A percentile compares a stretch with the other conserved stretches of the same genome.
Evolutionary conservation across 1,140 invertebrate species (phyloP).

Genomic region (Lasioglossum baleicum): DNA sequence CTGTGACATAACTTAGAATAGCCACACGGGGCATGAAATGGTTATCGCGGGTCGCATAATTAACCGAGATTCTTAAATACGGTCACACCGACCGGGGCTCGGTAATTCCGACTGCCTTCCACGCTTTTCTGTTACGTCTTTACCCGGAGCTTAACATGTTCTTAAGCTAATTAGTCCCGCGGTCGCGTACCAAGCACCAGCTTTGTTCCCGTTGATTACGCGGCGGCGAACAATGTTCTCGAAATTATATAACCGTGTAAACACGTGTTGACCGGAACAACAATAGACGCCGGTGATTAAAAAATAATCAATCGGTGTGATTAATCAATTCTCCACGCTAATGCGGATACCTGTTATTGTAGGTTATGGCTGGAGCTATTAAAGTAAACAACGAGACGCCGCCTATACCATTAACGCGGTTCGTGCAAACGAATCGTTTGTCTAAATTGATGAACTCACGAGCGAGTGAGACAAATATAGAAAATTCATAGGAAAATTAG

Average conservation of each 20-base stretch:
- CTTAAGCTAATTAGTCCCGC: slow-evolving; percentile 37
- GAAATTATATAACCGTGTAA: background rate
- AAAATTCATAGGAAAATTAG: no score
- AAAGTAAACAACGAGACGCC: no score
- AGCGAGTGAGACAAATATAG: no score
- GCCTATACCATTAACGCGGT: no score
- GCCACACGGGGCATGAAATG: background rate
- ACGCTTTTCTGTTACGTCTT: slow-evolving; percentile 34
- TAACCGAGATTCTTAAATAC: slow-evolving; percentile 42
- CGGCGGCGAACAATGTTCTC: slow-evolving; percentile 1
- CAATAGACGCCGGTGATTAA: background rate
- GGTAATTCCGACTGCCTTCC: slow-evolving; percentile 41
- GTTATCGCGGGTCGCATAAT: slow-evolving; percentile 25
- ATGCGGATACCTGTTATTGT: no score
- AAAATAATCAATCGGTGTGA: background rate
- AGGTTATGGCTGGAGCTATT: no score
- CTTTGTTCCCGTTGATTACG: slow-evolving; percentile 37
- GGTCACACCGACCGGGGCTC: background rate
- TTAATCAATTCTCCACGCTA: background rate
- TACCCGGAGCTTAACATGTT: slow-evolving; percentile 34
- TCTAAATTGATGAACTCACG: no score
- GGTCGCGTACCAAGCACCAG: background rate
- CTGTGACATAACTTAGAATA: background rate
- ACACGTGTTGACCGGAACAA: no score
- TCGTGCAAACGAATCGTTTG: no score